These are phyloP conservation scores for Parauchenoglanis punctatus DNA, from an alignment of 2,797 vertebrate genomes.

Conservation along the genomic window DNA sequence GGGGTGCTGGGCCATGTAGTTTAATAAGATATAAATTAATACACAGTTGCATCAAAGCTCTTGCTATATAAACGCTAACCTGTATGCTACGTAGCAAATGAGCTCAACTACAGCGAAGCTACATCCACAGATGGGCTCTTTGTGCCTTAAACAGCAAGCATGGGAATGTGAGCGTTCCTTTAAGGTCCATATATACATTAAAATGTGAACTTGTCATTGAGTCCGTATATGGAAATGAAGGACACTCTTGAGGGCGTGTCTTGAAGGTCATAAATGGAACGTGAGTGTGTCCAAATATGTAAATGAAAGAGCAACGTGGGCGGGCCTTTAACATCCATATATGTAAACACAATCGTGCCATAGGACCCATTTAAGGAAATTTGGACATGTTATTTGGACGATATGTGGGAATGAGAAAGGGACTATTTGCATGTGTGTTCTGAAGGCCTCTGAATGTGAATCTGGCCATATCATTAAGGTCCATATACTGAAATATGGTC, in stretches of 20 bases:
- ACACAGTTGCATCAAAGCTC: not conserved
- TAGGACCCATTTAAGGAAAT: not conserved
- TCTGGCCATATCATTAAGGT: no score
- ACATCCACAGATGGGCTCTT: not conserved
- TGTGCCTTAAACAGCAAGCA: not conserved
- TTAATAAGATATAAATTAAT: not conserved
- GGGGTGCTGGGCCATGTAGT: not conserved
- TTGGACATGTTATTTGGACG: not conserved
- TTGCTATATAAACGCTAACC: no score
- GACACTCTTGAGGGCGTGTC: not conserved
- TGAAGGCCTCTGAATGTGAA: not conserved
- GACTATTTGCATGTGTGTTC: not conserved
- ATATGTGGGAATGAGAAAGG: not conserved
- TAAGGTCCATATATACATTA: not conserved
- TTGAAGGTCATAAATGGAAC: not conserved
- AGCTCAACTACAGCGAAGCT: not conserved
- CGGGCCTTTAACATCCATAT: not conserved
- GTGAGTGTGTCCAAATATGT: not conserved
- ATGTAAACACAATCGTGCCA: not conserved
- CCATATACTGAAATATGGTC: no score
- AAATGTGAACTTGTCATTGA: not conserved
- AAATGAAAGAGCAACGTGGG: not conserved
- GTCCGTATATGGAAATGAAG: not conserved
- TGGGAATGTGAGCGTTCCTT: not conserved
- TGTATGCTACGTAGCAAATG: not conserved